A percentile compares a stretch with the other conserved stretches of the same genome.
phyloP scores from a whole-genome alignment of 2,113 vertebrate species.

The Vombatus ursinus region DNA sequence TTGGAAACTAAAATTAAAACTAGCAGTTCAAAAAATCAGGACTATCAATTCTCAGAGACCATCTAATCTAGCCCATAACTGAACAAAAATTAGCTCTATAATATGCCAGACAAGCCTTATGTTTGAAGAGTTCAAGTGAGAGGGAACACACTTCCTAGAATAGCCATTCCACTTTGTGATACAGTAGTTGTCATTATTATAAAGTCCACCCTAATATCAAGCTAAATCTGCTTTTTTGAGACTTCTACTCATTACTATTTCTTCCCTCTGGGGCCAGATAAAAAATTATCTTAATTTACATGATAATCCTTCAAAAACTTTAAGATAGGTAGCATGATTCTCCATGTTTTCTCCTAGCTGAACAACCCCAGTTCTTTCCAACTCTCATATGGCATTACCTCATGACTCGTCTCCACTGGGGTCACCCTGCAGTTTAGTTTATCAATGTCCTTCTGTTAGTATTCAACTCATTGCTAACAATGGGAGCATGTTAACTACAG shows the following conservation, averaged over 20 bases:
- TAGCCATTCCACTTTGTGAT: background rate
- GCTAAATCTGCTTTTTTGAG: background rate
- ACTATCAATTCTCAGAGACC: too few species aligned
- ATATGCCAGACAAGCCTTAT: too few species aligned
- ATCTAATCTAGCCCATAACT: too few species aligned
- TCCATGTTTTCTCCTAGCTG: background rate
- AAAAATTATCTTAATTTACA: background rate
- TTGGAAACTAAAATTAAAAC: too few species aligned
- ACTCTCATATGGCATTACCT: background rate
- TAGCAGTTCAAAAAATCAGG: too few species aligned
- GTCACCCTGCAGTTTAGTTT: background rate
- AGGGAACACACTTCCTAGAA: background rate
- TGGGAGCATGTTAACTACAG: background rate
- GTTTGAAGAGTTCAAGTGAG: too few species aligned
- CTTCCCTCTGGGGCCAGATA: background rate
- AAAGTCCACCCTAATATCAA: background rate
- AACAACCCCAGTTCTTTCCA: background rate
- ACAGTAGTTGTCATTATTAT: background rate
- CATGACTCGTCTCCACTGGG: background rate
- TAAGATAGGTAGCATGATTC: background rate
- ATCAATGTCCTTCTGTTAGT: background rate
- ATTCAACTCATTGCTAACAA: background rate
- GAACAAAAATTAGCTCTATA: too few species aligned
- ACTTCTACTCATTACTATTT: background rate
- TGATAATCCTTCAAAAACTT: background rate